Evolutionary conservation across 2,888 invertebrate species (phyloP).

Genomic region (Troglohyphantes excavatus): DNA sequence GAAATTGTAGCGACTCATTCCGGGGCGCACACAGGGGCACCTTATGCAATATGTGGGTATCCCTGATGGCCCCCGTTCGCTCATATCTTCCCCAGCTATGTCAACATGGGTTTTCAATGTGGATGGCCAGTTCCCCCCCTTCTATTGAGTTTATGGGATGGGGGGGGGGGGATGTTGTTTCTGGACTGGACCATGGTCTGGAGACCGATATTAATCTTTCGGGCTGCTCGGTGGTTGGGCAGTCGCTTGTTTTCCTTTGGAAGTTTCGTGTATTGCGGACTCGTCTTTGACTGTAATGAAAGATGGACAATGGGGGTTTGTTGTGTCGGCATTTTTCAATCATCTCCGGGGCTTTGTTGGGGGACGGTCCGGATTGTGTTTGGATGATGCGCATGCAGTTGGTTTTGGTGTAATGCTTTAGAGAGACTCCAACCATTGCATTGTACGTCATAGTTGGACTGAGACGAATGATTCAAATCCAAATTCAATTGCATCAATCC

Average conservation of each 20-base stretch:
- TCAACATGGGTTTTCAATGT: constrained; percentile 36
- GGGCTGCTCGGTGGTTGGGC: neutral
- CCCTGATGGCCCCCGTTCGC: neutral
- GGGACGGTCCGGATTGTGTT: neutral
- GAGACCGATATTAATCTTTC: constrained; percentile 44
- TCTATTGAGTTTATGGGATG: constrained; percentile 1
- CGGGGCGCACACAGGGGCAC: neutral
- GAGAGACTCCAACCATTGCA: too few species aligned
- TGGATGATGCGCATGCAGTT: too few species aligned
- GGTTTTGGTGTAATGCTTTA: too few species aligned
- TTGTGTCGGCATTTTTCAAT: constrained; percentile 15
- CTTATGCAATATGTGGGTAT: constrained; percentile 9
- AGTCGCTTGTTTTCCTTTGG: constrained; percentile 34
- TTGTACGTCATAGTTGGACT: too few species aligned
- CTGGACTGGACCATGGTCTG: constrained; percentile 26
- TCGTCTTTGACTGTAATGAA: constrained; percentile 37
- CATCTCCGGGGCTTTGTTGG: neutral
- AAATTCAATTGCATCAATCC: too few species aligned
- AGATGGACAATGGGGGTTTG: constrained; percentile 26
- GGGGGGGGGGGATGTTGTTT: constrained; percentile 32
- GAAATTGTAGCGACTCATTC: constrained; percentile 44
- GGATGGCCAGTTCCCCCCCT: constrained; percentile 8
- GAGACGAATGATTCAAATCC: too few species aligned
- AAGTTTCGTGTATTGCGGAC: neutral
- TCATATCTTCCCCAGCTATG: constrained; percentile 40